Conservation (phyloP, 2,113 vertebrate genomes). For the Cephalopholis sonnerati region DNA sequence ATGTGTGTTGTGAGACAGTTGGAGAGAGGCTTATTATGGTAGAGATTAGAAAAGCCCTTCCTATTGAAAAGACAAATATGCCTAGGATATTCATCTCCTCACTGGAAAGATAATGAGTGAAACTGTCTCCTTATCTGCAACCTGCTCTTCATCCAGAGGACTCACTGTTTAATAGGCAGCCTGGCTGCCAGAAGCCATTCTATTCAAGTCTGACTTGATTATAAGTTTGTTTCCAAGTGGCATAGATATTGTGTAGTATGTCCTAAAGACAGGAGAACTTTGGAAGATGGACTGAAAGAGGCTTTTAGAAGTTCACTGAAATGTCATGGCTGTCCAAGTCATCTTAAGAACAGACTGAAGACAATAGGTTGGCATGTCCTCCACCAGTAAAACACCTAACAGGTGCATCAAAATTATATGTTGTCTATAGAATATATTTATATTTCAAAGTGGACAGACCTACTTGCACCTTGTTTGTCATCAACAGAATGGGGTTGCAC, state of each 20-base stretch:
- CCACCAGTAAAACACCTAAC: background rate
- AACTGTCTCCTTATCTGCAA: conserved; percentile 53
- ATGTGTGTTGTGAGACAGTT: conserved; percentile 3
- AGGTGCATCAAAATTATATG: background rate
- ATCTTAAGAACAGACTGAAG: background rate
- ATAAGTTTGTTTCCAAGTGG: conserved; percentile 20
- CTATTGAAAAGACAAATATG: conserved; percentile 61
- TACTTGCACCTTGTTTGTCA: too few relatives aligned
- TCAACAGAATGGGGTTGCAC: too few relatives aligned
- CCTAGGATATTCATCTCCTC: conserved; percentile 65
- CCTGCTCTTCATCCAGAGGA: conserved; percentile 50
- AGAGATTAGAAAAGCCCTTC: conserved; percentile 36
- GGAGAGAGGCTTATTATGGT: conserved; percentile 34
- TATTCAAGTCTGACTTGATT: conserved; percentile 5
- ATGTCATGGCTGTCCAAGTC: background rate
- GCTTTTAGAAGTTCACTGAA: background rate
- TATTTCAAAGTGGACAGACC: background rate
- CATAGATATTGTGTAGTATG: background rate
- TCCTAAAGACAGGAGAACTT: background rate
- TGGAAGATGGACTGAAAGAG: background rate
- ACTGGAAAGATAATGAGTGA: conserved; percentile 57
- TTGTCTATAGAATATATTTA: background rate
- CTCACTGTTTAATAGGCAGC: conserved; percentile 49
- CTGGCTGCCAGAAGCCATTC: conserved; percentile 33
- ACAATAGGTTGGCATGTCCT: background rate